Evolutionary conservation across 2,888 invertebrate genomes (phyloP), one percentile per base, ranked within the genome.

Genomic region (Sipha maydis): DNA sequence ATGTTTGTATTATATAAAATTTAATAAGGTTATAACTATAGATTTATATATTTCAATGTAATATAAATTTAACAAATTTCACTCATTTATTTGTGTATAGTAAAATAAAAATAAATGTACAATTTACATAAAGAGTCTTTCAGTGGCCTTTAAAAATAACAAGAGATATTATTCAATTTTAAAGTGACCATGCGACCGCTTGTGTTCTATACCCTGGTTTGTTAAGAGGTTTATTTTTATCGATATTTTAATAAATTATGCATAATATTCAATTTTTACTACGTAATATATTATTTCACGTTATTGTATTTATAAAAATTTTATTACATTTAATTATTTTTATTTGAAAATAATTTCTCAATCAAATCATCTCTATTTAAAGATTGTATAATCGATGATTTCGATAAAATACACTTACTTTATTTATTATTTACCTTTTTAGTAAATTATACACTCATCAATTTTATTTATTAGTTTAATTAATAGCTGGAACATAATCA

Each of bases 41-140:
- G 5, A 38, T 61, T 41, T 41, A 21, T 25, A 67, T 31, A 76
- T 31, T 54, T 21, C 73, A 38, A 61, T 21, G 28, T 61, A 17
- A n/a, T 84, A 75, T 7, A 21, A 9, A 21, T 76, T 84, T 17
- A 41, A 41, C 28, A 38, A 61, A 84, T 61, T 41, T 21, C 21
- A 84, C 41, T 61, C 28, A 38, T 76, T 41, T 84, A 41, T 17
- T 48, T 14, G 11, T n/a, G 19, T 11, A n/a, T n/a, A 9, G 21
- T 76, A 21, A 25, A 73, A 83, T 84, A 83, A 54, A 34, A 56
- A 5, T 1, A 9, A 5, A n/a, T 17, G 5, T 19, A 73, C 14
- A 84, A 76, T 84, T 76, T 67, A 28, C 84, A 76, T 61, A 76
- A 76, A 28, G 61, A 48, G 54, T 54, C 0, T 83, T 83, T 83